Conservation (phyloP, 2,797 vertebrate genomes). For the Sylvilagus floridanus region DNA sequence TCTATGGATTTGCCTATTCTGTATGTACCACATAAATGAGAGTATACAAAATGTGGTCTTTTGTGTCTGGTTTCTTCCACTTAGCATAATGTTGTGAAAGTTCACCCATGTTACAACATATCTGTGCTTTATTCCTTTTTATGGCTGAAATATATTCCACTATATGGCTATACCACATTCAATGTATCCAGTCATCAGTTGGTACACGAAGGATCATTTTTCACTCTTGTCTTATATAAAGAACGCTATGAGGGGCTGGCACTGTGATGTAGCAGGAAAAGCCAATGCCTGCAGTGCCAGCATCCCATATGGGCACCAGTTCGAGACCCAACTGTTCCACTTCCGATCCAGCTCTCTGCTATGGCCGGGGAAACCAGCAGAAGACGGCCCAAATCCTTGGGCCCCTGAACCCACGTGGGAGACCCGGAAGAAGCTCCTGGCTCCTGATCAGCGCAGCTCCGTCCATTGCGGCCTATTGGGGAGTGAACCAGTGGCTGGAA, state of each 20-base stretch:
- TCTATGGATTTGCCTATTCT: not conserved
- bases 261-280: too few relatives aligned
- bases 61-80: not conserved
- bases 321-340: too few relatives aligned
- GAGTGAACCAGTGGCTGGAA: too few relatives aligned
- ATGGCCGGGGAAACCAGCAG: too few relatives aligned
- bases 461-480: too few relatives aligned
- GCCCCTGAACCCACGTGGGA: too few relatives aligned
- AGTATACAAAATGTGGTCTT: not conserved
- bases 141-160: not conserved
- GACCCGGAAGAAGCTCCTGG: too few relatives aligned
- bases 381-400: too few relatives aligned
- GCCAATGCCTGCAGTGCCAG: too few relatives aligned
- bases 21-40: not conserved
- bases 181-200: not conserved
- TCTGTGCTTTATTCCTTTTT: slow-evolving; percentile 16
- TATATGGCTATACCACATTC: not conserved
- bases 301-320: too few relatives aligned
- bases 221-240: slow-evolving; percentile 7
- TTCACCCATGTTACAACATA: not conserved
- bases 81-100: not conserved
- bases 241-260: not conserved
- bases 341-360: too few relatives aligned
- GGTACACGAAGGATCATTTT: not conserved
- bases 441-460: too few relatives aligned